Base-by-base conservation (phyloP, 2,888 invertebrate genomes). In the Suillia variegata region DNA sequence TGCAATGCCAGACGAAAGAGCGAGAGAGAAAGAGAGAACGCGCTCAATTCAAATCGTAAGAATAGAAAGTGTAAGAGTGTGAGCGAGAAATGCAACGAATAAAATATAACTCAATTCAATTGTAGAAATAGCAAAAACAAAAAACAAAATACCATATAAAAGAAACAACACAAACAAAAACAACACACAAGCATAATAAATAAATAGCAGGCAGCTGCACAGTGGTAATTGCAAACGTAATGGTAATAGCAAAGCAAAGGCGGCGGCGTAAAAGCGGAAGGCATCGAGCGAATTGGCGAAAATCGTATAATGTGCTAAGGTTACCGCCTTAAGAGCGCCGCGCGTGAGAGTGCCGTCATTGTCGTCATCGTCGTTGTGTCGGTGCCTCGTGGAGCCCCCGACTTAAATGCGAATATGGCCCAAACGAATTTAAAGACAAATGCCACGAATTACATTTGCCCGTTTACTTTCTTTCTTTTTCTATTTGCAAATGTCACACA, bases 271-370 rank as follows among this genome's bases (percentile, higher is more conserved):
- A 10, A 38, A n/a, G 38, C 6, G 26, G 26, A 26, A 10, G 5
- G 26, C 26, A 26, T n/a, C n/a, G n/a, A n/a, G n/a, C 31, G 31
- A 6, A 31, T 12, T 31, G n/a, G 26, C 6, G 38, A n/a, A 38
- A n/a, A 10, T 38, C 3, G 12, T 38, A n/a, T n/a, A 13, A 38
- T n/a, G 13, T 31, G 31, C 50, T 51, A 51, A 51, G 50, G 50
- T 51, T 51, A 51, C 50, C 50, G 50, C 50, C 50, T 51, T 51
- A 22, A 31, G 50, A 24, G 50, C n/a, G 24, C n/a, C n/a, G n/a
- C n/a, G 50, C 24, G 50, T 5, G 22, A 20, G 49, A 38, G 20
- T 20, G 49, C 22, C n/a, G n/a, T n/a, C n/a, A n/a, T n/a, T n/a
- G n/a, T 12, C 47, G 47, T n/a, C n/a, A n/a, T n/a, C n/a, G n/a